Evolutionary conservation across 2,797 vertebrate species (phyloP).

Genomic region (Pseudocheirus occidentalis): DNA sequence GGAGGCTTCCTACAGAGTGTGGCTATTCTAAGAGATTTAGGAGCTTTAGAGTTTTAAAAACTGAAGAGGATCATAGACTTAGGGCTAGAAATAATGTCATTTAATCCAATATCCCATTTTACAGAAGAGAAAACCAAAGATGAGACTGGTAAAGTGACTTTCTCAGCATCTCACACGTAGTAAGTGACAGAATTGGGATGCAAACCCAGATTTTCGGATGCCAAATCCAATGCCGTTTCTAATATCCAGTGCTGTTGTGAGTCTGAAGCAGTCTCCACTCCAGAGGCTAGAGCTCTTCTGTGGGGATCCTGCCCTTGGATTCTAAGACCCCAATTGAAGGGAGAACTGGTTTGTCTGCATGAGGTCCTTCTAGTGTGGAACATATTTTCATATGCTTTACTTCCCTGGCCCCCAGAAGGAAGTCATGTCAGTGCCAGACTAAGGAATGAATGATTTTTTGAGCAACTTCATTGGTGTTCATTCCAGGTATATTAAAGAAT

Average conservation of each 20-base stretch:
- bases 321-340: too few relatives aligned
- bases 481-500: not conserved
- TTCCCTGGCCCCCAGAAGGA: not conserved
- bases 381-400: not conserved
- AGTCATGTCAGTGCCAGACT: not conserved
- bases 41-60: not conserved
- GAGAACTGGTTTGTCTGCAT: not conserved
- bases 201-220: not conserved
- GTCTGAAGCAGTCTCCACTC: not conserved
- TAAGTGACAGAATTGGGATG: not conserved
- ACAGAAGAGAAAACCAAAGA: not conserved
- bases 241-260: not conserved
- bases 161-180: not conserved
- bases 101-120: not conserved
- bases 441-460: not conserved
- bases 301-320: not conserved
- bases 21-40: not conserved
- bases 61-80: not conserved
- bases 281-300: not conserved
- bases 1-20: not conserved
- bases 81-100: not conserved
- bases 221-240: not conserved
- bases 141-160: not conserved
- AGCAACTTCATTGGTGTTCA: not conserved
- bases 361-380: too few relatives aligned